Base-by-base conservation (phyloP, 1,140 invertebrate species). In the Sycophila sp. region DNA sequence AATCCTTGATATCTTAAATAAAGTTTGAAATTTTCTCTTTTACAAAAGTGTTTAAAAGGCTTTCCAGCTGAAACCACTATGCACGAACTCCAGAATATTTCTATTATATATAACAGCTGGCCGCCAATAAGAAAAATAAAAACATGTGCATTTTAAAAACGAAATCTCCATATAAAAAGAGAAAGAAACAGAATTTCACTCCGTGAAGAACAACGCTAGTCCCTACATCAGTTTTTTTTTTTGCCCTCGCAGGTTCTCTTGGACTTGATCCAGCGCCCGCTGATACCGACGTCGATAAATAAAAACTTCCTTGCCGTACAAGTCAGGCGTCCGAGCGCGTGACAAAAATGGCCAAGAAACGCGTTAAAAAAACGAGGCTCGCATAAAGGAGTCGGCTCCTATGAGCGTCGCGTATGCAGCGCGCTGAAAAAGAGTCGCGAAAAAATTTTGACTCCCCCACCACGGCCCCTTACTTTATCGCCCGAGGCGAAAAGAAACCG, bases 271-370 rank as follows among this genome's bases (percentile, higher is more conserved):
- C 65, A 67, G 26, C 45, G 47, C 34, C 3, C 24, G 49, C 15
- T 11, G 24, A 51, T 38, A 40, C 24, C 40, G 2, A 38, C 22
- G 26, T 7, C 19, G 58, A 62, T 67, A 62, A 53, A 69, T 53
- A 62, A 69, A 17, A 69, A 69, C 1, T 60, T 51, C 58, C 45
- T 49, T 42, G 42, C n/a, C 45, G n/a, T n/a, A n/a, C n/a, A n/a
- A n/a, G n/a, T n/a, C n/a, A n/a, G n/a, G n/a, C n/a, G 11, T 32
- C 5, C 66, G 5, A 68, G 40, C 51, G 67, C 56, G 58, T 53
- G 58, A 69, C 55, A 53, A 69, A 62, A 69, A 69, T 69, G 66
- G 42, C 64, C 17, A 32, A 56, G 64, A 17, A 42, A 32, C 38
- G 17, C 59, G 32, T 45, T 26, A 36, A 28, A 40, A 53, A 28